A percentile compares a stretch with the other conserved stretches of the same genome.
phyloP scores from a whole-genome alignment of 2,888 invertebrate genomes.

The Priapulus caudatus region DNA sequence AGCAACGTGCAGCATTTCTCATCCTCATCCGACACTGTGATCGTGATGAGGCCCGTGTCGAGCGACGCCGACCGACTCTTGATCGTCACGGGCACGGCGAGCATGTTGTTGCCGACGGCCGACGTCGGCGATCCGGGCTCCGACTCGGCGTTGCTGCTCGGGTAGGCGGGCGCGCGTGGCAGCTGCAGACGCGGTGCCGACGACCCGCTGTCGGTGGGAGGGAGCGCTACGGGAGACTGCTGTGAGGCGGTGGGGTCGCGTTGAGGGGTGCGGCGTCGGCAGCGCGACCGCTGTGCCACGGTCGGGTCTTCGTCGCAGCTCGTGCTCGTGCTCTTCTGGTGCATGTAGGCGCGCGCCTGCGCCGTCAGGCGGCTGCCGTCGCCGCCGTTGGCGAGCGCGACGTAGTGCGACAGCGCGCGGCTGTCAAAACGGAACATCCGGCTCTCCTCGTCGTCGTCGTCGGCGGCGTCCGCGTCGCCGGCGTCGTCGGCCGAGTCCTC shows the following conservation, averaged over 20 bases:
- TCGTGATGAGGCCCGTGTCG: neutral
- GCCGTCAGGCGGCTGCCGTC: no score
- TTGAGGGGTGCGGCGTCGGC: neutral
- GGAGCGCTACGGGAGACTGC: neutral
- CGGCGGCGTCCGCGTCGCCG: neutral
- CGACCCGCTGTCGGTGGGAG: neutral
- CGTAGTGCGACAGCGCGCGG: neutral
- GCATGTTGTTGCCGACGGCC: neutral
- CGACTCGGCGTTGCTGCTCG: neutral
- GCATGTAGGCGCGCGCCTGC: neutral
- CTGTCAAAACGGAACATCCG: neutral
- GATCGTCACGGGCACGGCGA: conserved; percentile 3
- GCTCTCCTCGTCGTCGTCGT: conserved; percentile 1
- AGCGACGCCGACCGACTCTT: neutral
- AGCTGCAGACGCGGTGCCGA: neutral
- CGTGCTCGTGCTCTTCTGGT: conserved; percentile 3
- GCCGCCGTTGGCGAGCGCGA: neutral
- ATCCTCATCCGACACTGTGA: neutral
- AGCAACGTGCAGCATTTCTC: neutral
- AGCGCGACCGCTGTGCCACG: neutral
- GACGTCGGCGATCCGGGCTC: neutral
- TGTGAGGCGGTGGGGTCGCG: neutral
- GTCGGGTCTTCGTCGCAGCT: neutral
- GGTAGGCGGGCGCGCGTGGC: neutral
- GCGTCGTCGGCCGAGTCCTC: neutral